Percentiles rank a stretch among this genome's conserved stretches.
phyloP scores from a whole-genome alignment of 2,113 vertebrate species.

The Oenanthe oenanthe region DNA sequence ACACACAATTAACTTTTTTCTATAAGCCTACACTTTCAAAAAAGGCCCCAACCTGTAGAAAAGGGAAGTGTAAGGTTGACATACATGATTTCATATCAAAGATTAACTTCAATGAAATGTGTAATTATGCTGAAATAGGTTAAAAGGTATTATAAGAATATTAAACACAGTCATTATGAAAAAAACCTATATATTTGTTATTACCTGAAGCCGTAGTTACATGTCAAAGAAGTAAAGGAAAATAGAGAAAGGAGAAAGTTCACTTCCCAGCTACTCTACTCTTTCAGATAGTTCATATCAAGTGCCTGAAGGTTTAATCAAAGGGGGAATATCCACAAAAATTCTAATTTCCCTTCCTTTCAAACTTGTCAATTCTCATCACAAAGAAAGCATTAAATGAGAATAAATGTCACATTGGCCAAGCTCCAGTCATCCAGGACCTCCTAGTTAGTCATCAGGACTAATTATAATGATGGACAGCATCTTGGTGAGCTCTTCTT shows the following conservation, averaged over 20 bases:
- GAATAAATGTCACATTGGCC: rapidly evolving
- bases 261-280: background rate
- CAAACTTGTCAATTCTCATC: background rate
- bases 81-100: background rate
- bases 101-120: background rate
- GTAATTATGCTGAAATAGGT: background rate
- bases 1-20: background rate
- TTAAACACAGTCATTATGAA: background rate
- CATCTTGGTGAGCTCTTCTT: background rate
- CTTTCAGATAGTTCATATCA: background rate
- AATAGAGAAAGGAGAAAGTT: background rate
- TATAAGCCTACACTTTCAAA: background rate
- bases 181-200: background rate
- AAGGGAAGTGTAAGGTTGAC: background rate
- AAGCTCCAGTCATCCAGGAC: rapidly evolving
- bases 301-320: background rate
- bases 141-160: background rate
- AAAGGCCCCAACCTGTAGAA: background rate
- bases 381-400: rapidly evolving
- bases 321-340: background rate
- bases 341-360: background rate
- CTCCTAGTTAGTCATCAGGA: background rate
- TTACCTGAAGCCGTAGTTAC: background rate
- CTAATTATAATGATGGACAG: background rate
- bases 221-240: background rate